phyloP scores from a whole-genome alignment of 2,113 vertebrate species.

The Dendropsophus ebraccatus region DNA sequence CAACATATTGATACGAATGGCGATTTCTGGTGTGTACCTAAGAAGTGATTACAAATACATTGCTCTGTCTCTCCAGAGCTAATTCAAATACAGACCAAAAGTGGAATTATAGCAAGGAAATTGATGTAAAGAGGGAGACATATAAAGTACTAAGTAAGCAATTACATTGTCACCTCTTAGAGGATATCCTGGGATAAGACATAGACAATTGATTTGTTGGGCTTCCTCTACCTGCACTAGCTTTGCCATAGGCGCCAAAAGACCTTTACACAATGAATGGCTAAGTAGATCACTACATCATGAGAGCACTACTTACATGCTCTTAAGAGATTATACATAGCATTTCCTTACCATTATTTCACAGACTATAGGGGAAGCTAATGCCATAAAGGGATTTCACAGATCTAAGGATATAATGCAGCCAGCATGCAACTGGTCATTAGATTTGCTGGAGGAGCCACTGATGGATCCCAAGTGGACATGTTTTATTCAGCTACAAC shows the following conservation, averaged over 20 bases:
- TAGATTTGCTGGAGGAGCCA: neutral
- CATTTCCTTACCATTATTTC: constrained; percentile 2
- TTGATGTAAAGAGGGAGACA: neutral
- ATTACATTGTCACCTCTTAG: neutral
- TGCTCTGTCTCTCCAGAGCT: neutral
- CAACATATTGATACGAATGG: neutral
- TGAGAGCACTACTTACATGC: neutral
- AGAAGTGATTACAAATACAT: constrained; percentile 6
- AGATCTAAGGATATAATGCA: neutral
- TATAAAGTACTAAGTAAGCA: neutral
- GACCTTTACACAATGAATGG: neutral
- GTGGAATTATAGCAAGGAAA: neutral
- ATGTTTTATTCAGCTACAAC: neutral
- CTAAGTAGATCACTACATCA: neutral
- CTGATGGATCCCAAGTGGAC: constrained; percentile 10
- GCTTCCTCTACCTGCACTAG: neutral
- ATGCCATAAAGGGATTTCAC: constrained; percentile 4
- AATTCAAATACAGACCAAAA: neutral
- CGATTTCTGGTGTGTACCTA: neutral
- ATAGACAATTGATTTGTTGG: neutral
- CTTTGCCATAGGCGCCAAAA: neutral
- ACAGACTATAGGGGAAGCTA: neutral
- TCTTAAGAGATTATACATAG: constrained; percentile 5
- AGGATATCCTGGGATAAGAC: neutral
- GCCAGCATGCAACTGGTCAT: neutral